phyloP scores from a whole-genome alignment of 2,797 vertebrate genomes.

The Aulostomus chinensis region DNA sequence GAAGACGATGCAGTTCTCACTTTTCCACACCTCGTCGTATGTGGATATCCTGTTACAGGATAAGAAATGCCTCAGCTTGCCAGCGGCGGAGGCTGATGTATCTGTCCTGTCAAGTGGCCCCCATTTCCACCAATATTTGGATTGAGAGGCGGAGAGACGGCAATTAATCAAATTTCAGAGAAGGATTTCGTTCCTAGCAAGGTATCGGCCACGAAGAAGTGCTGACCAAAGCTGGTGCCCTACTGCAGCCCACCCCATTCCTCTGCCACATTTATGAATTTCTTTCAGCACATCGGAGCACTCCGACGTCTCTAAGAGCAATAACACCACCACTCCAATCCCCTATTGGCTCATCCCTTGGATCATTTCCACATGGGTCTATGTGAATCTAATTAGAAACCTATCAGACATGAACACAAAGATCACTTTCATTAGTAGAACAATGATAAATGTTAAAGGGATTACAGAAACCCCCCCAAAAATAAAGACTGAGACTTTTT shows the following conservation, averaged over 20 bases:
- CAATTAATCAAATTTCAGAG: slow-evolving; percentile 75
- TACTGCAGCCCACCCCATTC: slow-evolving; percentile 31
- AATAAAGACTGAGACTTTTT: slow-evolving; percentile 36
- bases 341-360: slow-evolving; percentile 39
- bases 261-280: slow-evolving; percentile 57
- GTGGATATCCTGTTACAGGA: slow-evolving; percentile 74
- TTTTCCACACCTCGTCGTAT: slow-evolving; percentile 70
- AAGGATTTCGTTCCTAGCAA: slow-evolving; percentile 54
- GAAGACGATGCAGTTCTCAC: slow-evolving; percentile 75
- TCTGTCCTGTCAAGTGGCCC: slow-evolving; percentile 69
- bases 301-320: slow-evolving; percentile 48
- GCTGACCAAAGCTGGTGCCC: slow-evolving; percentile 65
- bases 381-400: slow-evolving; percentile 67
- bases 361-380: slow-evolving; percentile 58
- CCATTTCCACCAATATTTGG: slow-evolving; percentile 73
- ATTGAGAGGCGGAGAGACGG: slow-evolving; percentile 67
- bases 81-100: slow-evolving; percentile 67
- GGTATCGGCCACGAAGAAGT: slow-evolving; percentile 61
- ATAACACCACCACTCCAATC: slow-evolving; percentile 49
- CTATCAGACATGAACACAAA: slow-evolving; percentile 63
- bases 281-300: slow-evolving; percentile 46
- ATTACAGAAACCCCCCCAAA: slow-evolving; percentile 41
- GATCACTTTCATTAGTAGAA: slow-evolving; percentile 69
- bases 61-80: slow-evolving; percentile 71
- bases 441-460: slow-evolving; percentile 60